Base-by-base conservation (phyloP, 2,797 vertebrate genomes). In the Lepilemur septentrionalis region DNA sequence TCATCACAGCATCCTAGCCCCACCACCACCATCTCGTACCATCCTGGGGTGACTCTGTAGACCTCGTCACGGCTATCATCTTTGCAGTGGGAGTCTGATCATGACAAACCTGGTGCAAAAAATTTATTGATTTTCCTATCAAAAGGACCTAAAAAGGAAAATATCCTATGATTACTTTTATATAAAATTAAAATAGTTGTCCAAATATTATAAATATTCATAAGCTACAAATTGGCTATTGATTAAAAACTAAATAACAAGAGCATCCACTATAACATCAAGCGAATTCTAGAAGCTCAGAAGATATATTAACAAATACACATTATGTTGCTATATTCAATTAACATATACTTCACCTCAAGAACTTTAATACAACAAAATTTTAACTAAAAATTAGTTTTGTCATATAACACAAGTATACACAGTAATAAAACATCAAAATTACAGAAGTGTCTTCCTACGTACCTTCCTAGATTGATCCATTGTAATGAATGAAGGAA, bases 51-150 rank as follows among this genome's bases (percentile, higher is more conserved):
- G 99, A 99, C 95, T 99, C 99, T 13, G 99, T 94, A 69, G 99
- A 99, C 97, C 99, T 99, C 65, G 99, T 99, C 28, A 99, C 99
- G 2, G 99, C 98, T 61, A 99, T 99, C 99, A 99, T 99, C 98
- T 99, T 99, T 41, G 99, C 98, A 1, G 99, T 99, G 1, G 99
- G 99, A 1, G 99, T 99, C 92, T 99, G 99, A 98, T 99, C 99
- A 0, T 99, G 99, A 97, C 99, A 99, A 93, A 99, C 99, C 97
- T 99, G 99, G 98, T 99, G 99, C 97, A 99, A 98, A 98, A 99
- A 99, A 98, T 99, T 99, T 94, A 99, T 99, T 95, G 99, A 99
- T 98, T 99, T 99, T 86, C 99, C 99, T 93, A 99, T 99, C 91
- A 99, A 98, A 79, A 99, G 99, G 10, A 99, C 99, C 99, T 99